These are phyloP conservation scores for Dryobota labecula DNA, from an alignment of 2,888 invertebrate genomes.

Conservation along the genomic window DNA sequence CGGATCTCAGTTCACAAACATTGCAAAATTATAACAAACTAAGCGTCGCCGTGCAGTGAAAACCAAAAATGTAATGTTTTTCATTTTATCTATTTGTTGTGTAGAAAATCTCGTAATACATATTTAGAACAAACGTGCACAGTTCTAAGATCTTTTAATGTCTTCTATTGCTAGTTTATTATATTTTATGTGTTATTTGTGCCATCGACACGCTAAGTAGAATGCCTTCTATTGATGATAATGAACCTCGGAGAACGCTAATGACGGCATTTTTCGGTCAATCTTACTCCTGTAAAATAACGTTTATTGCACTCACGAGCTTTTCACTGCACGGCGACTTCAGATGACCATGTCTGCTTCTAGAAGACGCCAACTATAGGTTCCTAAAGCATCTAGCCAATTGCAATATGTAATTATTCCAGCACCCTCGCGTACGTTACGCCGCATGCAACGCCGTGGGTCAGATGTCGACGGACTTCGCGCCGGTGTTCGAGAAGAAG, in stretches of 20 bases:
- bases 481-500: conserved; percentile 98
- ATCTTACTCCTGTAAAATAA: neutral
- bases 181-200: neutral
- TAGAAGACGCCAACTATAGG: neutral
- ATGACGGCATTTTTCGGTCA: neutral
- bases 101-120: neutral
- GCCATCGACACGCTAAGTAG: neutral
- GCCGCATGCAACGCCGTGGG: conserved; percentile 99
- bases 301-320: neutral
- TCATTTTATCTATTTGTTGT: neutral
- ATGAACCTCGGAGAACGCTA: neutral
- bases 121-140: neutral
- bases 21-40: conserved; percentile 11
- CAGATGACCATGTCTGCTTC: neutral
- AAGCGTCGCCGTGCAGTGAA: neutral
- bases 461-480: conserved; percentile 99
- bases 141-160: neutral
- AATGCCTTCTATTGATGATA: neutral
- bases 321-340: neutral
- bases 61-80: neutral
- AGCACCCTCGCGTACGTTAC: conserved; percentile 98
- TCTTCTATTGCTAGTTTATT: neutral
- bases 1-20: conserved; percentile 88
- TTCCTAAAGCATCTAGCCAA: neutral
- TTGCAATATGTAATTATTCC: conserved; percentile 49